Evolutionary conservation across 2,888 invertebrate species (phyloP).

Genomic region (Tetropium fuscum): DNA sequence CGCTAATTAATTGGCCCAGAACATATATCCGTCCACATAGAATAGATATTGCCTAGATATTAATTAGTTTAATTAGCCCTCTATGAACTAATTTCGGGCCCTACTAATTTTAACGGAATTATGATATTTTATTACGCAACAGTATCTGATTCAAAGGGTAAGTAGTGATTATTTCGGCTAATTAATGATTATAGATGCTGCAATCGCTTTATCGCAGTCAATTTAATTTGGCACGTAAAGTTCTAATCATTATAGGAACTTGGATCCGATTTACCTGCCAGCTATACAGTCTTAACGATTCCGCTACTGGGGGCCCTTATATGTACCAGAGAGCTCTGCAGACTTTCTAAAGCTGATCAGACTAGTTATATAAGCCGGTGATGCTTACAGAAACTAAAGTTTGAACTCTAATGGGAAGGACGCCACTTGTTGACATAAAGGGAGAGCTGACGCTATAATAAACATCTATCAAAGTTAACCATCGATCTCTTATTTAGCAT

Average conservation of each 20-base stretch:
- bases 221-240: conserved; percentile 44
- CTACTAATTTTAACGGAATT: conserved; percentile 38
- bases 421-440: conserved; percentile 29
- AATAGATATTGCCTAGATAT: background rate
- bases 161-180: conserved; percentile 41
- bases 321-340: conserved; percentile 17
- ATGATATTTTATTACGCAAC: conserved; percentile 37
- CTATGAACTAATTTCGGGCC: conserved; percentile 11
- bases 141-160: conserved; percentile 39
- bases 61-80: conserved; percentile 36
- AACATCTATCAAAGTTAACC: conserved; percentile 23
- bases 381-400: conserved; percentile 23
- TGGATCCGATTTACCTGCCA: conserved; percentile 30
- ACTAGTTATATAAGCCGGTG: conserved; percentile 27
- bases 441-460: conserved; percentile 19
- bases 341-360: conserved; percentile 24
- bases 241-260: conserved; percentile 39
- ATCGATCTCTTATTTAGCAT: conserved; percentile 24
- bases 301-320: conserved; percentile 15
- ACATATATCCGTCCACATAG: background rate
- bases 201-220: conserved; percentile 38
- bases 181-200: conserved; percentile 38
- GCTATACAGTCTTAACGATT: conserved; percentile 27
- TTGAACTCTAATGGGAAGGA: conserved; percentile 26
- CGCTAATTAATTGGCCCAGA: background rate